Evolutionary conservation across 2,113 vertebrate species (phyloP).

Genomic region (Pontoporia blainvillei): DNA sequence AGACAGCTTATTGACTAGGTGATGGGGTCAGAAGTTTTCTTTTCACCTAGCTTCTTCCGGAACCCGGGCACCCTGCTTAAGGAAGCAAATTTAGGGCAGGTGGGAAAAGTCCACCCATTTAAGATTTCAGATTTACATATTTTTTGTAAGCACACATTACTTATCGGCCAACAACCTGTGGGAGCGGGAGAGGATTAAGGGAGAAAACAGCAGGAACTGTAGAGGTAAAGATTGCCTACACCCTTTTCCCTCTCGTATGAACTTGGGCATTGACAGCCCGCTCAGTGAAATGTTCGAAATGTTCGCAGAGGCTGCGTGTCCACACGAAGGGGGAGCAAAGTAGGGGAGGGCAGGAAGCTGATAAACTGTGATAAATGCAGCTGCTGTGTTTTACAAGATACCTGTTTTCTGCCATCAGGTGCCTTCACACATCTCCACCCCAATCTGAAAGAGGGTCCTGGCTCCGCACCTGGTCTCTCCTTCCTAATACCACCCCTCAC

Average conservation of each 20-base stretch:
- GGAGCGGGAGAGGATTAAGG: neutral
- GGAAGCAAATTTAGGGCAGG: neutral
- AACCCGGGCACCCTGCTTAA: neutral
- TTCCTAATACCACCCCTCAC: neutral
- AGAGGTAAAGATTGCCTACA: neutral
- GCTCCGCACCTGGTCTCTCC: conserved; percentile 7
- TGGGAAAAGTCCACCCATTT: neutral
- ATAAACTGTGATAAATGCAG: neutral
- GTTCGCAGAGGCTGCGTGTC: neutral
- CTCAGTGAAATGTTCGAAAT: neutral
- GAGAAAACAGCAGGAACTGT: neutral
- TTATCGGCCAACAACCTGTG: neutral
- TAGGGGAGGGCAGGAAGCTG: conserved; percentile 10
- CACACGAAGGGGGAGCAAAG: neutral
- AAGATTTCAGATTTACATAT: neutral
- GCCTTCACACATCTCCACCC: neutral
- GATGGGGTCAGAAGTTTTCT: conserved; percentile 51
- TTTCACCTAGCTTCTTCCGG: neutral
- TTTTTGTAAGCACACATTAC: neutral
- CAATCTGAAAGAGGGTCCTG: neutral
- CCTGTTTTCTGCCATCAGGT: conserved; percentile 30
- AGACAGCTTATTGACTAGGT: neutral
- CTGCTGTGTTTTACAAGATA: neutral
- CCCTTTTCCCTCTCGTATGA: neutral
- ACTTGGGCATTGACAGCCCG: neutral